Percentiles rank a stretch among this genome's conserved stretches.
Evolutionary conservation across 2,113 vertebrate species (phyloP).

Genomic region (Microtus pennsylvanicus): DNA sequence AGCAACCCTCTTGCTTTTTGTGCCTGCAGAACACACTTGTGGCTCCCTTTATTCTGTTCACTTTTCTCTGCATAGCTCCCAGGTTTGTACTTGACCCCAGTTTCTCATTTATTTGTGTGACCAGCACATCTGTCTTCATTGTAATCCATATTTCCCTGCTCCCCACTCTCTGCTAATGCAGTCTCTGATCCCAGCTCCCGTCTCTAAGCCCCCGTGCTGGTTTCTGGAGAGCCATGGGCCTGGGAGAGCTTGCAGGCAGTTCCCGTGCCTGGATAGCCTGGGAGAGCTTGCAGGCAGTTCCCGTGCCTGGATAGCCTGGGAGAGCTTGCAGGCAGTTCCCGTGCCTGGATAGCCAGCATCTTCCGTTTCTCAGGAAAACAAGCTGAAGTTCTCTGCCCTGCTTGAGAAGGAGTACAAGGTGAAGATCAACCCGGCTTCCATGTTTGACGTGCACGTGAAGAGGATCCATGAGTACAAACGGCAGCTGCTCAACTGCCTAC

Average conservation of each 20-base stretch:
- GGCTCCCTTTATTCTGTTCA: not conserved
- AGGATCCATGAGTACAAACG: conserved; percentile 95
- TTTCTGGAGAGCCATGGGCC: too few species aligned
- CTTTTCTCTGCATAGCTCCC: not conserved
- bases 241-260: not conserved
- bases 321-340: too few species aligned
- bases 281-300: too few species aligned
- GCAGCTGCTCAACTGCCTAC: conserved; percentile 93
- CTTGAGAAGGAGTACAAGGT: conserved; percentile 91
- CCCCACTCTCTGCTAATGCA: not conserved
- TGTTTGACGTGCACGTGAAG: conserved; percentile 95
- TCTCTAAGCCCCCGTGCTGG: not conserved
- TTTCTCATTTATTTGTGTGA: not conserved
- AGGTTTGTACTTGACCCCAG: not conserved
- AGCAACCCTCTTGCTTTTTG: not conserved
- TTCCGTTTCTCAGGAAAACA: conserved; percentile 90
- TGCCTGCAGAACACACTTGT: too few species aligned
- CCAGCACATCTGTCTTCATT: not conserved
- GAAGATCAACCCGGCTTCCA: conserved; percentile 91
- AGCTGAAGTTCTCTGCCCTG: conserved; percentile 91
- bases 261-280: accelerated
- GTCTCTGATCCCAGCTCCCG: not conserved
- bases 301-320: accelerated
- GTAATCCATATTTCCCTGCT: not conserved
- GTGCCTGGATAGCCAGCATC: accelerated